Evolutionary conservation across 37 sponge, comb jelly and placozoan genomes (phyloP).

Genomic region (Amphimedon queenslandica): DNA sequence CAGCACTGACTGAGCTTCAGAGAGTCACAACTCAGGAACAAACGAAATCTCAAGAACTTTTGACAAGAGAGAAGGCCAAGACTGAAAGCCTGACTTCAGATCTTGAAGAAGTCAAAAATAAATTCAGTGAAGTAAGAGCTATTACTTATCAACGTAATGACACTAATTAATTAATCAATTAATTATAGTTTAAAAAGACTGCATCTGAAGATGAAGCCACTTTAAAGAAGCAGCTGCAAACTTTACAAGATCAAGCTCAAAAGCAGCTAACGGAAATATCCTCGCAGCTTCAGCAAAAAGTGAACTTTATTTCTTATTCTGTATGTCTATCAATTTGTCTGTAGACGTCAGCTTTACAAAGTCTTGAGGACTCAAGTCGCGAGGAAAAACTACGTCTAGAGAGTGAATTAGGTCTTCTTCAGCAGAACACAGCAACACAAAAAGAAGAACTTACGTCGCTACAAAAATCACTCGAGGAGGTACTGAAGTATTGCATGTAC

Average conservation of each 20-base stretch:
- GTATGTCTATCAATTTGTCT: too few relatives aligned
- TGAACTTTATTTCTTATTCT: too few relatives aligned
- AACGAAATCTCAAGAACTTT: conserved; percentile 19
- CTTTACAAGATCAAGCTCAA: conserved; percentile 44
- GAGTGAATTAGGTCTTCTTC: background rate
- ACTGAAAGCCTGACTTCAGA: too few relatives aligned
- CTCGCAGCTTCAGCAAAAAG: conserved; percentile 37
- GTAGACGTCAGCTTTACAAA: background rate
- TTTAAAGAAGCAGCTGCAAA: conserved; percentile 40
- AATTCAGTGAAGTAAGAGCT: too few relatives aligned
- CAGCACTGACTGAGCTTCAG: conserved; percentile 19
- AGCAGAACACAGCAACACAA: background rate
- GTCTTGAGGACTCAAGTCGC: background rate
- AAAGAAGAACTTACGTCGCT: background rate
- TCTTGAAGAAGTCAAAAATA: too few relatives aligned
- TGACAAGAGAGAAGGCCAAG: background rate
- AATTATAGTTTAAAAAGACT: conserved; percentile 9
- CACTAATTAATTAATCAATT: too few relatives aligned
- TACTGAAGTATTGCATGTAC: too few relatives aligned
- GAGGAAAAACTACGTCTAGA: conserved; percentile 2
- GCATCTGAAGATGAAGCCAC: conserved; percentile 12
- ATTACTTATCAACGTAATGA: too few relatives aligned
- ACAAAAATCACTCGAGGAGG: background rate
- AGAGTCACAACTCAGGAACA: background rate
- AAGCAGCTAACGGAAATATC: conserved; percentile 38